A percentile compares a stretch with the other conserved stretches of the same genome.
phyloP scores from a whole-genome alignment of 2,888 invertebrate genomes.

The Hypomecis punctinalis region DNA sequence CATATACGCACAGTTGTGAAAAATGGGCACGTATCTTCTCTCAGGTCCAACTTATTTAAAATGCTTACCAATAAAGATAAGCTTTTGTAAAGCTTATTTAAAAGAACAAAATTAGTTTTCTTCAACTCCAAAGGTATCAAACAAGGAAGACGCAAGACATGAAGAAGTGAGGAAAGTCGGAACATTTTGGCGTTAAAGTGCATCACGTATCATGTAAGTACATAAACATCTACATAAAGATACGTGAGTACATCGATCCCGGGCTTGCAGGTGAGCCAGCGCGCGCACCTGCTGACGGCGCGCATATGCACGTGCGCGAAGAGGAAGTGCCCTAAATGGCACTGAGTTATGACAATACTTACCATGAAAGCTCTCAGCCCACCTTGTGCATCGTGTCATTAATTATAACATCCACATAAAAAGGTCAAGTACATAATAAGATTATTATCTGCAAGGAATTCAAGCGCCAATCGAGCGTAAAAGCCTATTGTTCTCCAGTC shows the following conservation, averaged over 20 bases:
- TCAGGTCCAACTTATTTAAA: too few relatives aligned
- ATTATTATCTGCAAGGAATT: background rate
- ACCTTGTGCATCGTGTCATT: constrained; percentile 16
- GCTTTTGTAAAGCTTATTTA: too few relatives aligned
- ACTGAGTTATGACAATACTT: constrained; percentile 34
- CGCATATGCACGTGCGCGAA: constrained; percentile 42
- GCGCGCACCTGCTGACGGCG: constrained; percentile 43
- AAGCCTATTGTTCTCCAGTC: constrained; percentile 1
- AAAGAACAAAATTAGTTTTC: too few relatives aligned
- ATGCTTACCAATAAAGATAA: too few relatives aligned
- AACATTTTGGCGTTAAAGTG: too few relatives aligned
- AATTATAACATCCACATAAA: constrained; percentile 8
- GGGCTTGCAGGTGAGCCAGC: constrained; percentile 34
- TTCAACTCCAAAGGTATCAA: too few relatives aligned
- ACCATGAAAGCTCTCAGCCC: constrained; percentile 20
- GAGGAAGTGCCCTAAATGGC: constrained; percentile 44
- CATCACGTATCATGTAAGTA: too few relatives aligned
- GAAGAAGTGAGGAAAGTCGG: too few relatives aligned
- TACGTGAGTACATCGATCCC: constrained; percentile 9
- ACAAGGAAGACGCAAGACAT: too few relatives aligned
- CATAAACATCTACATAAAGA: too few relatives aligned
- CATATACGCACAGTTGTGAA: too few relatives aligned
- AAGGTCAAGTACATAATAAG: constrained; percentile 1
- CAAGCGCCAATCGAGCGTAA: background rate
- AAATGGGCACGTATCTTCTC: too few relatives aligned